phyloP scores from a whole-genome alignment of 2,888 invertebrate species.

The Hypomecis punctinalis region DNA sequence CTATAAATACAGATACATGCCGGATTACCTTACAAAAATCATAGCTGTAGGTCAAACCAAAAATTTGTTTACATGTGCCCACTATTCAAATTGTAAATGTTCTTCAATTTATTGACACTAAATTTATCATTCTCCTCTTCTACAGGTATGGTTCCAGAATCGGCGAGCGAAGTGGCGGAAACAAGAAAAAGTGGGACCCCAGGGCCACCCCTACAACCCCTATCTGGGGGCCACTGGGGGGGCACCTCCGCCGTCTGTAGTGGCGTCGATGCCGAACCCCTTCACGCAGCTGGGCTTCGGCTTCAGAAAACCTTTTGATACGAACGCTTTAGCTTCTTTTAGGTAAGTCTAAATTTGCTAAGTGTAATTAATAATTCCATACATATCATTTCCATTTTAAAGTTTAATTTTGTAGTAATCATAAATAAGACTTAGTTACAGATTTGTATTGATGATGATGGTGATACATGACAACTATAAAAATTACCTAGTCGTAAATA shows the following conservation, averaged over 20 bases:
- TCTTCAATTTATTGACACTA: no score
- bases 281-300: conserved; percentile 92
- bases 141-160: conserved; percentile 97
- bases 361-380: background rate
- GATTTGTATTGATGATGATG: background rate
- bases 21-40: no score
- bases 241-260: conserved; percentile 88
- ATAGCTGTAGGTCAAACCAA: no score
- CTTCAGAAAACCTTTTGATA: conserved; percentile 89
- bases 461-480: no score
- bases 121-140: conserved; percentile 51
- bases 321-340: conserved; percentile 88
- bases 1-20: no score
- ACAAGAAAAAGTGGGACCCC: conserved; percentile 96
- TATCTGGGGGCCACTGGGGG: conserved; percentile 87
- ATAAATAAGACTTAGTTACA: background rate
- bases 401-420: no score
- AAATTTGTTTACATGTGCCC: no score
- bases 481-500: no score
- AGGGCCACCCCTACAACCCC: conserved; percentile 95
- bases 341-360: conserved; percentile 74
- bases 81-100: no score
- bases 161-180: conserved; percentile 96
- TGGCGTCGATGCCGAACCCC: conserved; percentile 92
- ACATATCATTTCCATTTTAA: no score